Conservation (phyloP, 2,797 vertebrate genomes). For the Manis crassicaudata region DNA sequence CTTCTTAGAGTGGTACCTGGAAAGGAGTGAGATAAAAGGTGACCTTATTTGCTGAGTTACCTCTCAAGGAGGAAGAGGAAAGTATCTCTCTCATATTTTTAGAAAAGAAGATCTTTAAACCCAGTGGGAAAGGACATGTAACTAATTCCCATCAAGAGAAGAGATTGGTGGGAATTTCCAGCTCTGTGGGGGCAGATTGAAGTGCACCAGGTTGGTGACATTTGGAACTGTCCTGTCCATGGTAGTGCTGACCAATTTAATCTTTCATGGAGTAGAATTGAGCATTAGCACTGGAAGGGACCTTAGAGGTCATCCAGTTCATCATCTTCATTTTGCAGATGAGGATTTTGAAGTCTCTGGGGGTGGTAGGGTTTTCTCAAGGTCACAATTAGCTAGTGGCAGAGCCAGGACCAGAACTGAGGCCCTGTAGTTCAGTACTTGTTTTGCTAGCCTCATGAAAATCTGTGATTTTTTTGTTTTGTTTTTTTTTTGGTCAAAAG, state of each 20-base stretch:
- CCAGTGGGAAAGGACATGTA: slow-evolving; percentile 9
- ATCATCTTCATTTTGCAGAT: neutral
- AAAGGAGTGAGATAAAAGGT: neutral
- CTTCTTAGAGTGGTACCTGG: neutral
- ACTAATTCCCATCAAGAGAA: slow-evolving; percentile 5
- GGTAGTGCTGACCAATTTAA: neutral
- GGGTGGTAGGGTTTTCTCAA: slow-evolving; percentile 1
- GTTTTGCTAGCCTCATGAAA: slow-evolving; percentile 9
- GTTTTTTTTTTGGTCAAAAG: neutral
- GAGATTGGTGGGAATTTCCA: neutral
- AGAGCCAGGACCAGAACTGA: neutral
- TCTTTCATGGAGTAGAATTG: neutral
- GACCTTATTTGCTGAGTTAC: neutral
- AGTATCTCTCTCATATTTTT: neutral
- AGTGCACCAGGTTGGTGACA: neutral
- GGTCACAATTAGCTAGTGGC: slow-evolving; percentile 31
- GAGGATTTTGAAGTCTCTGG: slow-evolving; percentile 4
- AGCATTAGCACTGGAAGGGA: neutral
- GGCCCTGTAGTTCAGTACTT: slow-evolving; percentile 7
- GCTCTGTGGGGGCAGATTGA: neutral
- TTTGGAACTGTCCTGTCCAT: neutral
- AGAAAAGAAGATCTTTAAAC: slow-evolving; percentile 42
- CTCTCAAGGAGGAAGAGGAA: slow-evolving; percentile 12
- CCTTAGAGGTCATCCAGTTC: neutral
- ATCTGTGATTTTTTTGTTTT: neutral